Base-by-base conservation (phyloP, 2,113 vertebrate genomes). In the Xyrauchen texanus region DNA sequence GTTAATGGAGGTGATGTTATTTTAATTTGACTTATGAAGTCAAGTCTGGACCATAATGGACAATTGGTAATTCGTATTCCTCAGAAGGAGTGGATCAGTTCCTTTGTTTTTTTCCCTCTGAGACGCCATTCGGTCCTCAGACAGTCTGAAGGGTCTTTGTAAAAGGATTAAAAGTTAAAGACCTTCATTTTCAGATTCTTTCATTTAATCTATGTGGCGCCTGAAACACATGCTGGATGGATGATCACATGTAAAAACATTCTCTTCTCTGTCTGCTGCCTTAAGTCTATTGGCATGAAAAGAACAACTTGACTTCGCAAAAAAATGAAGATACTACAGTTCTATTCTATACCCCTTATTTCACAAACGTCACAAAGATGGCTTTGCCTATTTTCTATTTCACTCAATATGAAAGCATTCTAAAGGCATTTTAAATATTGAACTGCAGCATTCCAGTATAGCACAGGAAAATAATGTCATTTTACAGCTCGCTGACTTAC, bases 111-210 rank as follows among this genome's bases (percentile, higher is more conserved):
- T 92, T 89, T 90, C 90, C 89, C 82, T 90, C 88, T 89, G 91
- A 92, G 80, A 93, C 92, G 93, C 92, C 91, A 92, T 93, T 65
- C 94, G 91, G 90, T 94, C 93, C 93, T 91, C 91, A 92, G 91
- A 92, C 93, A 93, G 94, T 95, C 93, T 94, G 93, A 95, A 92
- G 90, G 93, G 94, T 95, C 95, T 95, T 95, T 95, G 94, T 95
- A 94, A 96, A 95, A 93, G 95, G 94, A 96, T 95, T 96, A 96
- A 95, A 94, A 94, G 93, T 95, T 94, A 95, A 95, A 95, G 92
- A 94, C 94, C 93, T 94, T 93, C 92, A 94, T 95, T 94, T 95
- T 95, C 94, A 94, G 94, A 95, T 95, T 94, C 92, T 93, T 95
- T 92, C 92, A 93, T 96, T 95, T 96, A 96, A 96, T 95, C 95